These are phyloP conservation scores for Cataglyphis altisquamis DNA, from an alignment of 2,888 invertebrate genomes.

Conservation along the genomic window DNA sequence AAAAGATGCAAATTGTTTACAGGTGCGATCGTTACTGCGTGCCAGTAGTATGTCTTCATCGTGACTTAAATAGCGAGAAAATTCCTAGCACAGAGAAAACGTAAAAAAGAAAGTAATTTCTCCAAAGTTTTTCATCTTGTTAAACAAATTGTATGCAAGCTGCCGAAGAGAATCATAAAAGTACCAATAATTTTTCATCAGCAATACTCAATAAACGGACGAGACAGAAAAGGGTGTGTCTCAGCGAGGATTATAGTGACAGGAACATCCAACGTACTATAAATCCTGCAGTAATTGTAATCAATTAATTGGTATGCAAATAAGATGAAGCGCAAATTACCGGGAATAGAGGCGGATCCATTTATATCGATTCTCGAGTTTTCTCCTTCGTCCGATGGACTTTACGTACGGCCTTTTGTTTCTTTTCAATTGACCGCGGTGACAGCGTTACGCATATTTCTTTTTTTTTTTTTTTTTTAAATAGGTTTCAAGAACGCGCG, in stretches of 20 bases:
- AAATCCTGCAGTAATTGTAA: slow-evolving; percentile 71
- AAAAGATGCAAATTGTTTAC: slow-evolving; percentile 30
- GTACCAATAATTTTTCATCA: slow-evolving; percentile 43
- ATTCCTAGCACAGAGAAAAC: not conserved
- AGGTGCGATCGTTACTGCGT: not conserved
- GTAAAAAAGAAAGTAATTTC: slow-evolving; percentile 24
- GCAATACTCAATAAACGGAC: not conserved
- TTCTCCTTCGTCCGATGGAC: slow-evolving; percentile 15
- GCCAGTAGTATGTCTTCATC: slow-evolving; percentile 5
- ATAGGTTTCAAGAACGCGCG: slow-evolving; percentile 10
- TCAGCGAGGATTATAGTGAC: slow-evolving; percentile 39
- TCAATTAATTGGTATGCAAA: slow-evolving; percentile 77
- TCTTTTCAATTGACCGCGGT: slow-evolving; percentile 16
- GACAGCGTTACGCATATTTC: not conserved
- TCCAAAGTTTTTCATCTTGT: slow-evolving; percentile 1
- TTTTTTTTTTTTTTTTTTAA: not conserved
- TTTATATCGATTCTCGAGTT: slow-evolving; percentile 40
- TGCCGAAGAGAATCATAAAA: not conserved
- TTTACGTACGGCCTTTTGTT: slow-evolving; percentile 12
- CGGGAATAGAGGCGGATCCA: slow-evolving; percentile 63
- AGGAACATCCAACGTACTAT: slow-evolving; percentile 51
- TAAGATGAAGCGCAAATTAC: slow-evolving; percentile 67
- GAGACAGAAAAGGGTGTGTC: slow-evolving; percentile 34
- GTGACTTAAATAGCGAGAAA: not conserved
- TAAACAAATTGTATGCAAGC: slow-evolving; percentile 23